phyloP scores from a whole-genome alignment of 2,113 vertebrate genomes.

The Leptobrachium ailaonicum region DNA sequence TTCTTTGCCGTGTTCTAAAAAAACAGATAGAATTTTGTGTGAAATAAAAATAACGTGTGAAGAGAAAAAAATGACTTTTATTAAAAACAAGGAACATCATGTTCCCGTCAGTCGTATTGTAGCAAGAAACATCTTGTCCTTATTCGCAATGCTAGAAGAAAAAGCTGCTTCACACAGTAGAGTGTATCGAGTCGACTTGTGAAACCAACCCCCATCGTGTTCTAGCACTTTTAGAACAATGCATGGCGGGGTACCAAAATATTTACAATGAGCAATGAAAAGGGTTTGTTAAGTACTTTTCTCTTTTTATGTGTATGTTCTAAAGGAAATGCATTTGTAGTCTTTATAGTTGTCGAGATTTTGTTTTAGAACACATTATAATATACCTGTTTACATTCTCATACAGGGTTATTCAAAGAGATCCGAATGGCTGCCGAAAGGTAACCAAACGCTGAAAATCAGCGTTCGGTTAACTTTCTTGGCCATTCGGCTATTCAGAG shows the following conservation, averaged over 20 bases:
- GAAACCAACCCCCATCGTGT: slow-evolving; percentile 7
- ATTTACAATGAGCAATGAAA: slow-evolving; percentile 1
- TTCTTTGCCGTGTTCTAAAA: too few species aligned
- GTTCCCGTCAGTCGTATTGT: not conserved
- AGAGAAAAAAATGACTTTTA: too few species aligned
- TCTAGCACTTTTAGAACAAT: not conserved
- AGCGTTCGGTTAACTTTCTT: too few species aligned
- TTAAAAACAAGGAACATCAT: not conserved
- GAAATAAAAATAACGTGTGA: too few species aligned
- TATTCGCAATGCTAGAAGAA: not conserved
- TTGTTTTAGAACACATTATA: too few species aligned
- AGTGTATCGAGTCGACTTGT: not conserved
- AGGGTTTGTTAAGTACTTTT: not conserved
- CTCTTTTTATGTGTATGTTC: not conserved
- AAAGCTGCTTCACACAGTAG: not conserved
- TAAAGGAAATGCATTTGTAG: not conserved
- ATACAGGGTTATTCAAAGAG: too few species aligned
- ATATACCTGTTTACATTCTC: too few species aligned
- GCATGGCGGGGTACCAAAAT: not conserved
- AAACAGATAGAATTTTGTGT: too few species aligned
- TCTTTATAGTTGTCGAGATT: too few species aligned
- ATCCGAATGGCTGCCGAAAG: too few species aligned
- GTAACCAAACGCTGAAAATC: too few species aligned
- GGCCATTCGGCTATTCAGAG: too few species aligned
- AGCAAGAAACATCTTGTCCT: not conserved